Conservation (phyloP, 2,797 vertebrate species). For the Macrochelys suwanniensis region DNA sequence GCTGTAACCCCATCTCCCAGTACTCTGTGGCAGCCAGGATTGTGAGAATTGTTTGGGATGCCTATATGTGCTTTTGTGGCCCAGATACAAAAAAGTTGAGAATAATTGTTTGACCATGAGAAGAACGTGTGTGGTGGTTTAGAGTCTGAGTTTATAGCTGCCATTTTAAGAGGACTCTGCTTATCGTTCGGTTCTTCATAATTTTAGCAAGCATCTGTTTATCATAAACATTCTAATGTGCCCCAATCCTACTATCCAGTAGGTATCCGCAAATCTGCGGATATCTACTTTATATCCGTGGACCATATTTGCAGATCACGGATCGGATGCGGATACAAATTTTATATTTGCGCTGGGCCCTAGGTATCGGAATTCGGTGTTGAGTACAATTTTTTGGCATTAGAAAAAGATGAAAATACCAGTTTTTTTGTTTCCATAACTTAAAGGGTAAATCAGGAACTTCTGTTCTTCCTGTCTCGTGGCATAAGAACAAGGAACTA, state of each 20-base stretch:
- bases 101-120: slow-evolving; percentile 70
- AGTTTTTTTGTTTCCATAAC: neutral
- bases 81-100: slow-evolving; percentile 56
- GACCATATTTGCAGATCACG: too few relatives aligned
- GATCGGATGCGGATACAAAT: too few relatives aligned
- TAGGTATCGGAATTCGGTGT: neutral
- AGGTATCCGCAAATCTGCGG: too few relatives aligned
- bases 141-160: slow-evolving; percentile 57
- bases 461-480: accelerated
- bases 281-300: too few relatives aligned
- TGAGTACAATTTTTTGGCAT: neutral
- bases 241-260: slow-evolving; percentile 18
- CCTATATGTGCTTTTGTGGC: slow-evolving; percentile 54
- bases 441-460: neutral
- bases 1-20: slow-evolving; percentile 57
- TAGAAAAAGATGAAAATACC: neutral
- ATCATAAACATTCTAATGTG: slow-evolving; percentile 52
- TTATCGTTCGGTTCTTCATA: slow-evolving; percentile 75
- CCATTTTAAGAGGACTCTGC: slow-evolving; percentile 69
- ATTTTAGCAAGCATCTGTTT: slow-evolving; percentile 38
- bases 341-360: too few relatives aligned
- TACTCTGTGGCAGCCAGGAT: slow-evolving; percentile 59
- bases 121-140: slow-evolving; percentile 66
- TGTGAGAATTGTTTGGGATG: slow-evolving; percentile 17
- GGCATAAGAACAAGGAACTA: neutral